Evolutionary conservation across 1,140 invertebrate species (phyloP).

Genomic region (Drosophila kanapiae): DNA sequence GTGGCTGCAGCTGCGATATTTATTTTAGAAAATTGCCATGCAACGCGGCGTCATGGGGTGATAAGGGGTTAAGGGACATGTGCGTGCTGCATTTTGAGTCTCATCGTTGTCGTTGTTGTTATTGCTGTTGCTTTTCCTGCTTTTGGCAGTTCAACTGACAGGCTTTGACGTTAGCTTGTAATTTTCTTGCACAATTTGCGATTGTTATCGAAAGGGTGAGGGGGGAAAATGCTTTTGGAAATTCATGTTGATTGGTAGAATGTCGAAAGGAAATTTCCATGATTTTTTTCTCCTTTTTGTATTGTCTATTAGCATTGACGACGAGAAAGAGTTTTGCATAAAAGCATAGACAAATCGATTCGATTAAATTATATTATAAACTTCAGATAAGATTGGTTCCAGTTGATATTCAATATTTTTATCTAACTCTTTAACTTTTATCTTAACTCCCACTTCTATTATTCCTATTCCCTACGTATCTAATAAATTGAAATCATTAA

Average conservation of each 20-base stretch:
- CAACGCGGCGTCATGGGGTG: constrained; percentile 23
- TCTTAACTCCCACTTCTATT: neutral
- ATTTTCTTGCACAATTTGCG: constrained; percentile 51
- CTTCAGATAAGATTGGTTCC: neutral
- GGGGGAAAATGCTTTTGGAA: constrained; percentile 25
- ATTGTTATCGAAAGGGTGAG: constrained; percentile 38
- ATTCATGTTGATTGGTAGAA: constrained; percentile 42
- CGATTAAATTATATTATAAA: neutral
- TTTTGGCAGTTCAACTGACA: constrained; percentile 42
- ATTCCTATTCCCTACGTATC: neutral
- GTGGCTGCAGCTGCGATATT: constrained; percentile 64
- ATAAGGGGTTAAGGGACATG: constrained; percentile 42
- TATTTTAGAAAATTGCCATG: constrained; percentile 71
- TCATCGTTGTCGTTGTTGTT: constrained; percentile 2
- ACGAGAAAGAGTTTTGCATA: neutral
- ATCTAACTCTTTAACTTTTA: neutral
- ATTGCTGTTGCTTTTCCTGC: constrained; percentile 6
- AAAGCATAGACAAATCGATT: neutral
- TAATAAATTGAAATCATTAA: neutral
- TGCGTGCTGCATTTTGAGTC: constrained; percentile 55
- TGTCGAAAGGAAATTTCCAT: constrained; percentile 2
- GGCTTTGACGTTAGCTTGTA: constrained; percentile 44
- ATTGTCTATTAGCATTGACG: neutral
- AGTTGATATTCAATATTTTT: neutral
- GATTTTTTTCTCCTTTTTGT: neutral